Evolutionary conservation across 2,113 vertebrate species (phyloP).

Genomic region (Varanus salvator): DNA sequence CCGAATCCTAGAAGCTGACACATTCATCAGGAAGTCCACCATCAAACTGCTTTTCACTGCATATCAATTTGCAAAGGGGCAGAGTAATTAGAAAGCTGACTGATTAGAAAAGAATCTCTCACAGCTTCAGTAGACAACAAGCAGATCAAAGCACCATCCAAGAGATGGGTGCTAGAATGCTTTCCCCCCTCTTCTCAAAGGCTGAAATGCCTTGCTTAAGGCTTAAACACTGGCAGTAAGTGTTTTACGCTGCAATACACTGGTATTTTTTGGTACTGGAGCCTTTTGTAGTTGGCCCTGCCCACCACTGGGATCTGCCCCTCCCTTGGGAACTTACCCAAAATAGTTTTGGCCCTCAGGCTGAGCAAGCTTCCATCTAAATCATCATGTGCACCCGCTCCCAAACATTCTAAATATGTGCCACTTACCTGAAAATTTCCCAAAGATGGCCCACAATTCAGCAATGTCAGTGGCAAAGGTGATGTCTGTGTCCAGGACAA

Average conservation of each 20-base stretch:
- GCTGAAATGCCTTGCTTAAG: too few relatives aligned
- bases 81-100: not conserved
- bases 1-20: not conserved
- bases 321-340: too few relatives aligned
- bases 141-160: not conserved
- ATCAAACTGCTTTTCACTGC: not conserved
- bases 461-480: constrained; percentile 96
- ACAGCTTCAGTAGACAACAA: not conserved
- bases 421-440: constrained; percentile 89
- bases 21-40: not conserved
- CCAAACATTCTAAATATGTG: not conserved
- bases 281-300: too few relatives aligned
- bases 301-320: too few relatives aligned
- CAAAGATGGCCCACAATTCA: constrained; percentile 95
- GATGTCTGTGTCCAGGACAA: constrained; percentile 96
- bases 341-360: too few relatives aligned
- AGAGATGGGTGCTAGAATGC: not conserved
- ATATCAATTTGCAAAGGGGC: not conserved
- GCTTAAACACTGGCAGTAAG: too few relatives aligned
- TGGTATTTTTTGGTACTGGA: too few relatives aligned
- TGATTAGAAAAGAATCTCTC: not conserved
- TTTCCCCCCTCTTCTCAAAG: too few relatives aligned
- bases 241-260: too few relatives aligned
- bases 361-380: not conserved
- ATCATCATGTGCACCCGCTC: not conserved